Evolutionary conservation across 2,113 vertebrate species (phyloP), one percentile per base, ranked within the genome.

Genomic region (Azemiops feae): DNA sequence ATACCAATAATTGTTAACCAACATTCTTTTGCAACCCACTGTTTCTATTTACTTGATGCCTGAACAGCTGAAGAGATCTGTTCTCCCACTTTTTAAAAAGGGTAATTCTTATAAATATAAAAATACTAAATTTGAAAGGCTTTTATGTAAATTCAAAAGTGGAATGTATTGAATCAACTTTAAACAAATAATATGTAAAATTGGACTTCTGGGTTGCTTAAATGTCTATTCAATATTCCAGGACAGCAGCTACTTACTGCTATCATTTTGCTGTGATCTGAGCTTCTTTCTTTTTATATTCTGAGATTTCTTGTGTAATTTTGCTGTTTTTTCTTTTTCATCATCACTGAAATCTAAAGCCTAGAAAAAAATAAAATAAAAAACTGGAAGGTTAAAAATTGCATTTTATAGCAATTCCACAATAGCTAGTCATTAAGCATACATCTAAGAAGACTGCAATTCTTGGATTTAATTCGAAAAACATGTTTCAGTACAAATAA

Each of bases 341-440:
- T 99, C 99, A 96, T 99, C 99, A 96, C 99, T 99, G 92, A 98
- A 99, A 95, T 99, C 99, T 95, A 99, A 97, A 89, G 97, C 98
- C 99, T 99, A 64, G n/a, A 90, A 14, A 11, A 87, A 60, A 90
- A 53, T 18, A 50, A 52, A 34, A n/a, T 34, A 55, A 88, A 89
- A 92, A 88, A 55, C 4, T 47, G 30, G 18, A n/a, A 34, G n/a
- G 3, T 47, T 6, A 3, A 47, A 53, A 55, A 89, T 53, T 60
- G 14, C n/a, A 64, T 64, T 90, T 86, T 39, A 86, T n/a, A 11
- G 18, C 74, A 34, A 54, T 53, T 69, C 6, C 55, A 69, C 23
- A 16, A 30, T 27, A 64, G 2, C 7, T 39, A 47, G 27, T 16
- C 3, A n/a, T 30, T 58, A 87, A 25, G 25, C 30, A n/a, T 88